Percentiles rank a stretch among this genome's conserved stretches.
Conservation (phyloP, 2,113 vertebrate species). For the Motacilla tschutschensis region DNA sequence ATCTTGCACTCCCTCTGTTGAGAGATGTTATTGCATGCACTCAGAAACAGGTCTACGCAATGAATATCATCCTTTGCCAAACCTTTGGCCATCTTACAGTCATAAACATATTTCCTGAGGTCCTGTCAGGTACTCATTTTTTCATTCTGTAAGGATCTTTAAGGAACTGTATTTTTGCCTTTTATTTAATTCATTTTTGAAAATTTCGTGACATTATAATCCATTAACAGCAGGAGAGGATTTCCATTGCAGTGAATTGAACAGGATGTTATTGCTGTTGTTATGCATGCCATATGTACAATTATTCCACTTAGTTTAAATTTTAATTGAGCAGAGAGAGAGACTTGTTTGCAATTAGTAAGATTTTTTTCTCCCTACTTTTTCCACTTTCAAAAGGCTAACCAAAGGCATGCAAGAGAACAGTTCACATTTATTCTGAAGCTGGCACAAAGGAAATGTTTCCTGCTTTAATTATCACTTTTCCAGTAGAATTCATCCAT, state of each 20-base stretch:
- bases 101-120: neutral
- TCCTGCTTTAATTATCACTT: neutral
- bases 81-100: neutral
- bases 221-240: neutral
- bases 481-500: neutral
- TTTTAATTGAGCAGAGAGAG: conserved; percentile 48
- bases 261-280: neutral
- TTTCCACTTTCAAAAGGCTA: neutral
- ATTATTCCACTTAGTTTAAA: conserved; percentile 48
- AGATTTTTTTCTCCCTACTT: neutral
- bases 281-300: conserved; percentile 7
- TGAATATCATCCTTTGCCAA: neutral
- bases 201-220: neutral
- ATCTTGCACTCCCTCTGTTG: neutral
- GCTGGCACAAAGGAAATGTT: neutral
- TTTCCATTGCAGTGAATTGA: neutral
- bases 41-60: accelerated
- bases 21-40: neutral
- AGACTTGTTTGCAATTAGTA: conserved; percentile 12
- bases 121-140: neutral
- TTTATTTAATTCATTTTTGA: neutral
- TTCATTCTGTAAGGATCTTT: neutral
- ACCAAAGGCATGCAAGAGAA: neutral
- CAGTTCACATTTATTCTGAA: neutral
- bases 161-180: neutral